A percentile compares a stretch with the other conserved stretches of the same genome.
Evolutionary conservation across 2,113 vertebrate genomes (phyloP).

Genomic region (Campylomormyrus tamandua): DNA sequence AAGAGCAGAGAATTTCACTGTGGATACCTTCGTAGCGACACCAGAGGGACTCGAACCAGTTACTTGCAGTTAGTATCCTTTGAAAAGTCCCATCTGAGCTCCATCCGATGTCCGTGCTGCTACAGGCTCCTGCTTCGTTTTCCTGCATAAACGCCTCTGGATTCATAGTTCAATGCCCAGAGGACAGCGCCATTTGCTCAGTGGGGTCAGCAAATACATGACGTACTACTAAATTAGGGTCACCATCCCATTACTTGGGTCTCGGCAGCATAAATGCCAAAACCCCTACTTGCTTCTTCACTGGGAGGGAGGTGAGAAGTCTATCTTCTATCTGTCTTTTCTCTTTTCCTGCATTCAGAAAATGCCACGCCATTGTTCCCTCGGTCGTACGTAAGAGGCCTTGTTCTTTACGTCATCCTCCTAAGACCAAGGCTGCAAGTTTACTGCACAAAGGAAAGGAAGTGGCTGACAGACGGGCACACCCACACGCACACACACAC

Average conservation of each 20-base stretch:
- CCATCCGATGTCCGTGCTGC: not conserved
- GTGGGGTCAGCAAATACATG: not conserved
- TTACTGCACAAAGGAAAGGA: not conserved
- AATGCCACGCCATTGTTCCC: not conserved
- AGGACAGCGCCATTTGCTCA: not conserved
- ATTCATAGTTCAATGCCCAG: not conserved
- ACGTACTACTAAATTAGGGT: not conserved
- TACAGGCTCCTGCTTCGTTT: not conserved
- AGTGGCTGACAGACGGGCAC: not conserved
- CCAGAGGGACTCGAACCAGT: not conserved
- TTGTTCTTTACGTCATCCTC: not conserved
- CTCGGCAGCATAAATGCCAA: not conserved
- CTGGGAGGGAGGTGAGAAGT: not conserved
- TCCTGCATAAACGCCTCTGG: not conserved
- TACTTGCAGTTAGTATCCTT: not conserved
- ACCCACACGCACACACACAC: not conserved
- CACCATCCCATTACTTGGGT: not conserved
- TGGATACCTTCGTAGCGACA: not conserved
- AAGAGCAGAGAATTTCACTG: not conserved
- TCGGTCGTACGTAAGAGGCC: not conserved
- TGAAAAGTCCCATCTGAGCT: not conserved
- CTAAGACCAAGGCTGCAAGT: not conserved
- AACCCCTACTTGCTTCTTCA: constrained; percentile 13
- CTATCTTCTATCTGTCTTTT: not conserved
- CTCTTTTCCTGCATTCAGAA: not conserved